Percentiles rank a stretch among this genome's conserved stretches.
Evolutionary conservation across 2,113 vertebrate species (phyloP).

Genomic region (Glaucidium brasilianum): DNA sequence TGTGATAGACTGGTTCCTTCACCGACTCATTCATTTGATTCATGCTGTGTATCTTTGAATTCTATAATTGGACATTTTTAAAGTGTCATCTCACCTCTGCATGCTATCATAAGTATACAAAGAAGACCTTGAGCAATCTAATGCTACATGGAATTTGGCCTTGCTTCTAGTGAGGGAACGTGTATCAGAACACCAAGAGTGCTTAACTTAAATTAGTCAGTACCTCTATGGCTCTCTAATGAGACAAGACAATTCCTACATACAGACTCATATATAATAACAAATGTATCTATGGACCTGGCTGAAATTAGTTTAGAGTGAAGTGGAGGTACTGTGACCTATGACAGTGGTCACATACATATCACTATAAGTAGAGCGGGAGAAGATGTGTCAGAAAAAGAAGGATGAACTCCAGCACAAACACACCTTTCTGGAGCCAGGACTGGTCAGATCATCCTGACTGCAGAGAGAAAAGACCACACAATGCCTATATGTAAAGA

Average conservation of each 20-base stretch:
- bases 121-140: neutral
- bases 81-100: neutral
- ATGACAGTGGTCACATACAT: accelerated
- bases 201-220: neutral
- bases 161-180: neutral
- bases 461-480: neutral
- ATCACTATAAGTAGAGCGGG: accelerated
- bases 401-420: neutral
- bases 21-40: neutral
- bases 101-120: neutral
- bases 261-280: neutral
- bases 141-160: neutral
- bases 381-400: neutral
- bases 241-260: neutral
- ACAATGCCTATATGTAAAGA: neutral
- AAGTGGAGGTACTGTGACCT: neutral
- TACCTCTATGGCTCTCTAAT: neutral
- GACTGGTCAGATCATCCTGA: neutral
- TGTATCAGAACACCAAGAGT: neutral
- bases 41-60: neutral
- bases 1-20: neutral
- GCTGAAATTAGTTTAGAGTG: neutral
- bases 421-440: neutral
- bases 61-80: neutral
- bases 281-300: neutral